A percentile compares a stretch with the other conserved stretches of the same genome.
These are phyloP conservation scores for Ectropis grisescens DNA, from an alignment of 1,140 invertebrate species.

Conservation along the genomic window DNA sequence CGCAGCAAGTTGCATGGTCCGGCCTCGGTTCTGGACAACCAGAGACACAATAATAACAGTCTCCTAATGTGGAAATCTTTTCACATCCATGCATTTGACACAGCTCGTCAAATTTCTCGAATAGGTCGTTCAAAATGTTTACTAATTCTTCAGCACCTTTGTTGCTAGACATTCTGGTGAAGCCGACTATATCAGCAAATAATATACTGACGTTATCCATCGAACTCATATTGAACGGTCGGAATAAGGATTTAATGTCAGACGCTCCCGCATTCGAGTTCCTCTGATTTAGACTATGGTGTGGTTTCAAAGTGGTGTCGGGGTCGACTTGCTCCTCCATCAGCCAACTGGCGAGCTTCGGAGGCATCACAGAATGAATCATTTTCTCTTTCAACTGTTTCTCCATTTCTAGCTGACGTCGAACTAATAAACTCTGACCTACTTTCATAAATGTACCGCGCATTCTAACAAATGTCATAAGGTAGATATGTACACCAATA, in stretches of 20 bases:
- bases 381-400: slow-evolving; percentile 96
- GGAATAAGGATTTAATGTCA: slow-evolving; percentile 86
- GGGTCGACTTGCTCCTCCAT: slow-evolving; percentile 79
- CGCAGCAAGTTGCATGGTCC: slow-evolving; percentile 91
- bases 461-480: slow-evolving; percentile 93
- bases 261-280: slow-evolving; percentile 71
- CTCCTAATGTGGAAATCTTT: slow-evolving; percentile 94
- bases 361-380: slow-evolving; percentile 97
- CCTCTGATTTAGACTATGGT: slow-evolving; percentile 54
- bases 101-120: slow-evolving; percentile 94
- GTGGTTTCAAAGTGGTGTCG: slow-evolving; percentile 50
- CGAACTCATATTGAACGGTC: slow-evolving; percentile 95
- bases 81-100: slow-evolving; percentile 88
- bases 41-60: slow-evolving; percentile 96
- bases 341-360: slow-evolving; percentile 89
- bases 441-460: slow-evolving; percentile 97
- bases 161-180: slow-evolving; percentile 97
- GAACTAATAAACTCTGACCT: slow-evolving; percentile 85
- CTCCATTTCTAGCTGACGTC: slow-evolving; percentile 91
- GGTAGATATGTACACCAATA: slow-evolving; percentile 92
- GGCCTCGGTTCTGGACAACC: slow-evolving; percentile 89
- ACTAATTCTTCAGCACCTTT: slow-evolving; percentile 92
- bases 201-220: slow-evolving; percentile 97
- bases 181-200: slow-evolving; percentile 98
- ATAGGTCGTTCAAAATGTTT: slow-evolving; percentile 93